These are phyloP conservation scores for Cerastoderma edule DNA, from an alignment of 2,888 invertebrate genomes.

Conservation along the genomic window DNA sequence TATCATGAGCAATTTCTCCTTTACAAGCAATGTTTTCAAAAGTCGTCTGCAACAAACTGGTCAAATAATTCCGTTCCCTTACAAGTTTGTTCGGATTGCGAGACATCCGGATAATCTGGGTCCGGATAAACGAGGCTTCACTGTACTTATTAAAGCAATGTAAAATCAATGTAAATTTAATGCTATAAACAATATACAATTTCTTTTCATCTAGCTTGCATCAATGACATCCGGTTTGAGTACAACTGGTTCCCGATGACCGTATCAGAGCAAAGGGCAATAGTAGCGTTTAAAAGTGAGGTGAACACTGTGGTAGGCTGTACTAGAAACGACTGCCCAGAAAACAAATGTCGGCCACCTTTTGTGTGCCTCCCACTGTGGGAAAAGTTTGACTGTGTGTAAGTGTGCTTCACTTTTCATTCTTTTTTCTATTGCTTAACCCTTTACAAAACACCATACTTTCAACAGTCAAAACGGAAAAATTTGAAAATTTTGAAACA, in stretches of 20 bases:
- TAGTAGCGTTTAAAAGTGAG: constrained; percentile 94
- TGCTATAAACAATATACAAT: not conserved
- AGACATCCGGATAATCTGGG: too few species aligned
- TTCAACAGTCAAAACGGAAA: too few species aligned
- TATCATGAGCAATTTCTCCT: too few species aligned
- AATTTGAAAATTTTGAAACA: too few species aligned
- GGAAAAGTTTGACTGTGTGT: constrained; percentile 85
- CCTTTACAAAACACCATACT: too few species aligned
- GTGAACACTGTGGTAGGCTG: constrained; percentile 95
- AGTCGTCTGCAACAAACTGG: too few species aligned
- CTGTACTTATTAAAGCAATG: too few species aligned
- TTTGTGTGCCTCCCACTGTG: constrained; percentile 96
- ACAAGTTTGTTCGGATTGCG: too few species aligned
- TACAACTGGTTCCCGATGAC: constrained; percentile 95
- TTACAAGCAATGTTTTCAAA: too few species aligned
- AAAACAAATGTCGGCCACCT: constrained; percentile 47
- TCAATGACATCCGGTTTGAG: constrained; percentile 88
- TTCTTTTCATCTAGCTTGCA: constrained; percentile 37
- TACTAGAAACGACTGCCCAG: constrained; percentile 87
- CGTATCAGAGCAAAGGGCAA: constrained; percentile 86
- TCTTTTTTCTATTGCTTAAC: not conserved
- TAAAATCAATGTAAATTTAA: too few species aligned
- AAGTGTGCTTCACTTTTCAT: not conserved
- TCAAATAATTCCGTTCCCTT: too few species aligned
- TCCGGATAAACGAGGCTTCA: too few species aligned